Conservation (phyloP, 2,888 invertebrate genomes). For the Lucinisca nassula region DNA sequence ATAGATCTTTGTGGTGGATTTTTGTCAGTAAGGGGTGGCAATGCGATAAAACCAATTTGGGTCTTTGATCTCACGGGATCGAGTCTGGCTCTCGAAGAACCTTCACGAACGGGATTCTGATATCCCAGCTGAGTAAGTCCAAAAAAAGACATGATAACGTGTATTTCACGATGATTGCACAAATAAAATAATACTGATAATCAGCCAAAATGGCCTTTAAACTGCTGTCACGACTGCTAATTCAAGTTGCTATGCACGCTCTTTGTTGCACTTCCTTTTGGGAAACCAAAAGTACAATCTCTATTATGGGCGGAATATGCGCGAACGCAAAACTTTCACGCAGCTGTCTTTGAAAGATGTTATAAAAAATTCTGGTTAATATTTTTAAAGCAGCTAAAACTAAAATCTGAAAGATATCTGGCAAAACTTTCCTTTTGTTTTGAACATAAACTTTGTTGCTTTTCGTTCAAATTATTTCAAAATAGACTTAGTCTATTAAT, state of each 20-base stretch:
- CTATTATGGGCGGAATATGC: too few species aligned
- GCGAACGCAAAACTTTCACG: too few species aligned
- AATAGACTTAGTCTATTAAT: too few species aligned
- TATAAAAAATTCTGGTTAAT: too few species aligned
- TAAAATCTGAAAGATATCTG: too few species aligned
- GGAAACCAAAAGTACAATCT: neutral
- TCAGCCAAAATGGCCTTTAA: neutral
- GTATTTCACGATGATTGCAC: constrained; percentile 10
- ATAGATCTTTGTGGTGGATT: constrained; percentile 80
- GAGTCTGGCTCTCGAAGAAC: constrained; percentile 74
- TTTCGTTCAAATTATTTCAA: too few species aligned
- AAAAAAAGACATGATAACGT: constrained; percentile 85
- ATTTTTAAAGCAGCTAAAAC: too few species aligned
- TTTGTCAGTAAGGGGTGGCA: constrained; percentile 82
- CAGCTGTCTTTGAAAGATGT: too few species aligned
- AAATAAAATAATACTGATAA: constrained; percentile 1
- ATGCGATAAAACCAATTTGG: constrained; percentile 81
- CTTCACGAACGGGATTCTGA: constrained; percentile 86
- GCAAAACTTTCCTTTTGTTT: too few species aligned
- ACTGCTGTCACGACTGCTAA: constrained; percentile 11
- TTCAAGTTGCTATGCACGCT: constrained; percentile 29
- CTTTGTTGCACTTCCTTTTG: neutral
- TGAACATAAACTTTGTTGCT: too few species aligned
- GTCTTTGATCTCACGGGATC: constrained; percentile 78
- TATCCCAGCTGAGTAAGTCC: constrained; percentile 86